These are phyloP conservation scores for Promerops cafer DNA, from an alignment of 2,113 vertebrate genomes.

Conservation along the genomic window DNA sequence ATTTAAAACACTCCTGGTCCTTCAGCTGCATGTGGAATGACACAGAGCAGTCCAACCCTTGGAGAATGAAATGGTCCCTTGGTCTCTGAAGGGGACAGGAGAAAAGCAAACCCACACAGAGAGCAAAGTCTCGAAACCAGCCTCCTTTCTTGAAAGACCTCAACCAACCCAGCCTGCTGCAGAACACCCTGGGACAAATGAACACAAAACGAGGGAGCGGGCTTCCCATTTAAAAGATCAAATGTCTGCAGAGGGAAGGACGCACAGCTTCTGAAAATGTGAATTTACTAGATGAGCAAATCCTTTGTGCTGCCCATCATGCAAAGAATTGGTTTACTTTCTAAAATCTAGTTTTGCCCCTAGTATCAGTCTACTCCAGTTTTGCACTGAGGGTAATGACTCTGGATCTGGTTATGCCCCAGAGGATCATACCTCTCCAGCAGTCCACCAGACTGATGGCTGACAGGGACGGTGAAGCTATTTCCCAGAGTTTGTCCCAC, in stretches of 20 bases:
- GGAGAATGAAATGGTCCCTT: neutral
- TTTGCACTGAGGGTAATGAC: neutral
- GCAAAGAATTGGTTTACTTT: neutral
- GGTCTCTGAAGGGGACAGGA: neutral
- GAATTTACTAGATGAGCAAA: neutral
- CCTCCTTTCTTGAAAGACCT: neutral
- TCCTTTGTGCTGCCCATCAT: neutral
- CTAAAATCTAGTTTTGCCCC: neutral
- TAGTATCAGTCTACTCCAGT: neutral
- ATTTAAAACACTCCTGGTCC: neutral
- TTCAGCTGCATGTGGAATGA: neutral
- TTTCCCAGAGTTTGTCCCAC: neutral
- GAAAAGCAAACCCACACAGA: neutral
- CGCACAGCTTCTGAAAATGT: neutral
- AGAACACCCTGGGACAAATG: neutral
- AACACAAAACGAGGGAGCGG: neutral
- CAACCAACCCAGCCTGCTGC: neutral
- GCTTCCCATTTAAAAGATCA: neutral
- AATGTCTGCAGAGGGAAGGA: neutral
- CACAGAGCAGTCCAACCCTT: neutral
- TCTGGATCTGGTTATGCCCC: neutral
- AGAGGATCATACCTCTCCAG: accelerated
- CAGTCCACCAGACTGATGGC: neutral
- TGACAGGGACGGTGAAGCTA: neutral
- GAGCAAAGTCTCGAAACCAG: neutral